These are phyloP conservation scores for Habropoda laboriosa DNA, from an alignment of 1,140 invertebrate genomes.

Conservation along the genomic window DNA sequence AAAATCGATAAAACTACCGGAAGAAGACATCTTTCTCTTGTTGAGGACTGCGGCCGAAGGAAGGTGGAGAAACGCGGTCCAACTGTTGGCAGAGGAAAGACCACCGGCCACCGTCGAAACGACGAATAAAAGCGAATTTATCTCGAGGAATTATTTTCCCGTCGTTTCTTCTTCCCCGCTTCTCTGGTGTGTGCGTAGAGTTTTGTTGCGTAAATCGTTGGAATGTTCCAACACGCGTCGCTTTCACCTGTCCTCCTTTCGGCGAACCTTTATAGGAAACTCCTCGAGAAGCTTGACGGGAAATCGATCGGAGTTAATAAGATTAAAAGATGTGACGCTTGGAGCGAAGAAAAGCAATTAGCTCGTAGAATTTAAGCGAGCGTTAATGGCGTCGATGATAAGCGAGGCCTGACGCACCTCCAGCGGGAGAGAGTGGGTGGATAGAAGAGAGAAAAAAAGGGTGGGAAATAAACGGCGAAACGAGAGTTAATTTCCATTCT, in stretches of 20 bases:
- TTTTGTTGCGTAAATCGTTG: too few relatives aligned
- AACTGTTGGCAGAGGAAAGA: neutral
- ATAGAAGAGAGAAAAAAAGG: neutral
- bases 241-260: slow-evolving; percentile 13
- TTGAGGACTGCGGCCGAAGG: too few relatives aligned
- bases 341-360: slow-evolving; percentile 35
- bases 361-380: neutral
- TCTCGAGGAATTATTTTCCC: neutral
- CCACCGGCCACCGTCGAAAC: neutral
- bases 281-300: slow-evolving; percentile 13
- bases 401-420: too few relatives aligned
- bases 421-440: too few relatives aligned
- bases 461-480: neutral
- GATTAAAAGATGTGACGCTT: slow-evolving; percentile 20
- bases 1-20: neutral
- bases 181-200: too few relatives aligned
- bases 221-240: neutral
- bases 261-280: slow-evolving; percentile 3
- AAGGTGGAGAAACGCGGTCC: too few relatives aligned
- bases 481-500: slow-evolving; percentile 27
- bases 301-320: slow-evolving; percentile 44
- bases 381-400: slow-evolving; percentile 17
- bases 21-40: neutral
- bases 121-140: slow-evolving; percentile 26
- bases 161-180: too few relatives aligned